A percentile compares a stretch with the other conserved stretches of the same genome.
These are phyloP conservation scores for Pollachius pollachius DNA, from an alignment of 2,113 vertebrate species.

Conservation along the genomic window DNA sequence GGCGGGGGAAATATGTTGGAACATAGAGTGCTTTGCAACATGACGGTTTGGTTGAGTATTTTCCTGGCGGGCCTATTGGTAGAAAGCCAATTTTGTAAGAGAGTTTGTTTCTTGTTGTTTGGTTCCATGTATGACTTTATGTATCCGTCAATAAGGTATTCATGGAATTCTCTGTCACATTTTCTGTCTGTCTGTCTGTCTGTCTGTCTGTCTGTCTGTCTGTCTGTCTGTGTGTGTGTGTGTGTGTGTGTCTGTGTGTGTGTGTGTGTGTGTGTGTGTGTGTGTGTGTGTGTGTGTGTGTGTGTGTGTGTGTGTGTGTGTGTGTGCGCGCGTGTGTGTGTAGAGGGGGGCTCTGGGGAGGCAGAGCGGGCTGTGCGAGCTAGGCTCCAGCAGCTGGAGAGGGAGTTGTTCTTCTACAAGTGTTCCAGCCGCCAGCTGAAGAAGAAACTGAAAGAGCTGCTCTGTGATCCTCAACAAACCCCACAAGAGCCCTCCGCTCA, in stretches of 20 bases:
- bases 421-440: slow-evolving; percentile 85
- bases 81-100: too few species aligned
- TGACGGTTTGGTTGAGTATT: too few species aligned
- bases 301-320: slow-evolving; percentile 13
- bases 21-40: too few species aligned
- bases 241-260: too few species aligned
- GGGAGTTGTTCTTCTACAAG: slow-evolving; percentile 91
- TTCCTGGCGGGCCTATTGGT: too few species aligned
- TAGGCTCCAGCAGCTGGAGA: slow-evolving; percentile 85
- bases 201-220: too few species aligned
- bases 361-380: slow-evolving; percentile 67
- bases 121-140: too few species aligned
- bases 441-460: slow-evolving; percentile 78
- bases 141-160: too few species aligned
- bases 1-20: too few species aligned
- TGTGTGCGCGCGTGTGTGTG: slow-evolving; percentile 35
- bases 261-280: neutral
- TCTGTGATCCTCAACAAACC: slow-evolving; percentile 48
- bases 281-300: neutral
- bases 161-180: too few species aligned
- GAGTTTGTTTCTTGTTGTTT: too few species aligned
- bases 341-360: slow-evolving; percentile 73
- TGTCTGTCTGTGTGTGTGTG: too few species aligned
- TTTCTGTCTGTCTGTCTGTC: slow-evolving; percentile 3
- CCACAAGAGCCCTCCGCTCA: slow-evolving; percentile 31